These are phyloP conservation scores for Rhynchophorus ferrugineus DNA, from an alignment of 1,140 invertebrate species.

Conservation along the genomic window DNA sequence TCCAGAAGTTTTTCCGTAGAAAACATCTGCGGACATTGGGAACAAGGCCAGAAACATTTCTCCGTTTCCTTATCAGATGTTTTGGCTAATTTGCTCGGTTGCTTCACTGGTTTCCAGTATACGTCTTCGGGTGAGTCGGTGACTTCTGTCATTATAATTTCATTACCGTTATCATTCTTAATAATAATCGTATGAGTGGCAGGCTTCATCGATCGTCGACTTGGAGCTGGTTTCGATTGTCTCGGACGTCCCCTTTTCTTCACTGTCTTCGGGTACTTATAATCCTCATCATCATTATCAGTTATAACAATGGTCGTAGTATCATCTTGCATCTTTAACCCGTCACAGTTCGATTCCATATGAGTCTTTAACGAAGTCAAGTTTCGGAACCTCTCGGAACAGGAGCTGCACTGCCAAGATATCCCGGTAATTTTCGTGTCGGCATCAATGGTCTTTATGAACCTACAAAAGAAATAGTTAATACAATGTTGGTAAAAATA, in stretches of 20 bases:
- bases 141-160: background rate
- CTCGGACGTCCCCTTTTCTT: no score
- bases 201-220: no score
- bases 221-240: no score
- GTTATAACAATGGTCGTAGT: no score
- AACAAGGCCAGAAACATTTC: constrained; percentile 17
- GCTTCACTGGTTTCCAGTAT: background rate
- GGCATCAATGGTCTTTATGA: background rate
- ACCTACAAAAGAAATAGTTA: constrained; percentile 6
- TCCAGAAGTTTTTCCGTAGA: constrained; percentile 6
- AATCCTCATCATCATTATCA: no score
- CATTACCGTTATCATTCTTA: no score
- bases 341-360: constrained; percentile 6
- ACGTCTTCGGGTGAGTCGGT: background rate
- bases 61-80: background rate
- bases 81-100: no score
- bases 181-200: no score
- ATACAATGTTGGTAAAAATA: constrained; percentile 1
- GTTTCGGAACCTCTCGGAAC: constrained; percentile 4
- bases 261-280: no score
- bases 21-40: constrained; percentile 17
- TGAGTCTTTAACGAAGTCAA: constrained; percentile 3
- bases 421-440: constrained; percentile 7
- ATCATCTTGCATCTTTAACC: no score
- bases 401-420: constrained; percentile 15